Conservation (phyloP, 2,797 vertebrate genomes). For the Lagorchestes hirsutus region DNA sequence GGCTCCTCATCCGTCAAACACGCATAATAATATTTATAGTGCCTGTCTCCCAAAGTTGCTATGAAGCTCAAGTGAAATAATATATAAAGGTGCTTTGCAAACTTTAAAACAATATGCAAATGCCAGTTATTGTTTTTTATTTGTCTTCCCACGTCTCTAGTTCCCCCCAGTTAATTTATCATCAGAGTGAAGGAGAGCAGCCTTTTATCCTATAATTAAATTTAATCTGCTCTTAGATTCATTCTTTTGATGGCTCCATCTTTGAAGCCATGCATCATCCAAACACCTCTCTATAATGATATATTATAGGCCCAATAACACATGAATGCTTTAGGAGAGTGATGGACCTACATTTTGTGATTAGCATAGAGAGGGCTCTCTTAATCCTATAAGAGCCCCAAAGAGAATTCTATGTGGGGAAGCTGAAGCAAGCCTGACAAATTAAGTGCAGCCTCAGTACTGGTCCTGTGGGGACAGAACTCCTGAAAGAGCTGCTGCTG, state of each 20-base stretch:
- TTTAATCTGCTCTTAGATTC: conserved; percentile 70
- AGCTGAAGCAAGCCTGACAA: neutral
- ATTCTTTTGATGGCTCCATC: conserved; percentile 81
- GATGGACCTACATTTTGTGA: conserved; percentile 62
- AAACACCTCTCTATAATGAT: conserved; percentile 81
- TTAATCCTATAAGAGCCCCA: conserved; percentile 60
- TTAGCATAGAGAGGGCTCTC: conserved; percentile 70
- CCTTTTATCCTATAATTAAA: conserved; percentile 80
- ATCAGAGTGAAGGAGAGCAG: conserved; percentile 65
- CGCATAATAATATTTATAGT: neutral
- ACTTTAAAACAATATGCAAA: neutral
- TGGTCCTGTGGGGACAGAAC: neutral
- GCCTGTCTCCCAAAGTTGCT: neutral
- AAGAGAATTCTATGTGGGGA: neutral
- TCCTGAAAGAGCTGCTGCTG: neutral
- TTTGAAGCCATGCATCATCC: conserved; percentile 75
- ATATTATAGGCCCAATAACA: conserved; percentile 80
- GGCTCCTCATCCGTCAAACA: neutral
- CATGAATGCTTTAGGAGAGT: conserved; percentile 58
- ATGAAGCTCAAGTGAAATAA: neutral
- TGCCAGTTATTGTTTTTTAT: neutral
- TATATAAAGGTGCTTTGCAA: neutral
- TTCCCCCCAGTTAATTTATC: conserved; percentile 69
- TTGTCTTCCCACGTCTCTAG: neutral
- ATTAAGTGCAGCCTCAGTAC: neutral